phyloP scores from a whole-genome alignment of 2,797 vertebrate genomes.

The Sarcoramphus papa region DNA sequence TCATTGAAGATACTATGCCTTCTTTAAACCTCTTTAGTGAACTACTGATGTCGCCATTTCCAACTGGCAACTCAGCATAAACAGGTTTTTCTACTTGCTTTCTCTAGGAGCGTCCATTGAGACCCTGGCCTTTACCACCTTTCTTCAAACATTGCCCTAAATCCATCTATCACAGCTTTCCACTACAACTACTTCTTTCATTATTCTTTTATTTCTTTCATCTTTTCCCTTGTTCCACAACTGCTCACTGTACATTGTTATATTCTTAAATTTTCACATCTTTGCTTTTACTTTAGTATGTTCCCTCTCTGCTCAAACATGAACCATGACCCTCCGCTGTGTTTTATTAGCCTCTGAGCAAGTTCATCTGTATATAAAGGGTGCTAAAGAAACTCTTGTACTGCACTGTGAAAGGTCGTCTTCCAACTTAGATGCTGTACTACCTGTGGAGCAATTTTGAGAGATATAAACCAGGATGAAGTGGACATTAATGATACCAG shows the following conservation, averaged over 20 bases:
- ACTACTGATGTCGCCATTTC: neutral
- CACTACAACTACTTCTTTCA: neutral
- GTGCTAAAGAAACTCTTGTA: neutral
- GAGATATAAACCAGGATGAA: neutral
- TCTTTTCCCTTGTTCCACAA: neutral
- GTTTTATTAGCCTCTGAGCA: neutral
- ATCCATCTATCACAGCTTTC: neutral
- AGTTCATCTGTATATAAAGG: neutral
- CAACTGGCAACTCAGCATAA: neutral
- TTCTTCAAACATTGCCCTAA: neutral
- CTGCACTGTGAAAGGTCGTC: neutral
- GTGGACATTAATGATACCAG: neutral
- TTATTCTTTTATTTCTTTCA: neutral
- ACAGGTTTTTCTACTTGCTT: neutral
- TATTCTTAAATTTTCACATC: neutral
- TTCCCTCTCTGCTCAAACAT: neutral
- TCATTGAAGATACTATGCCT: neutral
- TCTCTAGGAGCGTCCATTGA: neutral
- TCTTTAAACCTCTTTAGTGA: neutral
- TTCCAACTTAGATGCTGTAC: neutral
- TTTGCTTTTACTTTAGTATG: neutral
- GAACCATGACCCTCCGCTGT: neutral
- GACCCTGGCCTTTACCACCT: neutral
- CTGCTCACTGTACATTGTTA: neutral
- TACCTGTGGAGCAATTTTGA: neutral